Evolutionary conservation across 2,888 invertebrate species (phyloP).

Genomic region (Aradus depressus): DNA sequence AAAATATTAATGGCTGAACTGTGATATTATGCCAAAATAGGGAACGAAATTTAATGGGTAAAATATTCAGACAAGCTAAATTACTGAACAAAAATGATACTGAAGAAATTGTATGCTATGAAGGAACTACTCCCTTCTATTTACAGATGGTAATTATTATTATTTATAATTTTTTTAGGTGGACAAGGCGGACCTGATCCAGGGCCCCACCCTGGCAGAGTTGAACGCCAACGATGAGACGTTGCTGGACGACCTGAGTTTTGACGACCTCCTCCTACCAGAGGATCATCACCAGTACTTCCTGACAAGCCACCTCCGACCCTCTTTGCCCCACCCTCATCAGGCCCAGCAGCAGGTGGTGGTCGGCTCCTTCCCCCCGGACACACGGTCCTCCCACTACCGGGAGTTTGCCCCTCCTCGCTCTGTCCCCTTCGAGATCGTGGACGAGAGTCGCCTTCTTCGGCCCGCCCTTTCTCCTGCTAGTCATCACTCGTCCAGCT

Average conservation of each 20-base stretch:
- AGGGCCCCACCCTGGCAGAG: slow-evolving; percentile 73
- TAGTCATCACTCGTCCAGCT: slow-evolving; percentile 52
- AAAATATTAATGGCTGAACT: too few species aligned
- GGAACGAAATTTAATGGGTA: too few species aligned
- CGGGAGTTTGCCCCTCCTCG: slow-evolving; percentile 18
- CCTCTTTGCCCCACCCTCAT: slow-evolving; percentile 7
- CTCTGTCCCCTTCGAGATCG: slow-evolving; percentile 11
- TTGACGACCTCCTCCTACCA: slow-evolving; percentile 69
- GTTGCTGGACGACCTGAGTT: slow-evolving; percentile 69
- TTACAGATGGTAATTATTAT: too few species aligned
- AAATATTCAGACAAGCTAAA: too few species aligned
- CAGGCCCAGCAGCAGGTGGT: slow-evolving; percentile 21
- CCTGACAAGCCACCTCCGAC: not conserved
- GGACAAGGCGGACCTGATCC: slow-evolving; percentile 73
- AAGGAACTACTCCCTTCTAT: too few species aligned
- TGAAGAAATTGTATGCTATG: too few species aligned
- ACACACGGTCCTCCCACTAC: slow-evolving; percentile 26
- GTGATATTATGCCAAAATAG: too few species aligned
- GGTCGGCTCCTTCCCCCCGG: slow-evolving; percentile 35
- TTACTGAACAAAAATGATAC: too few species aligned
- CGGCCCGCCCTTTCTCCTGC: slow-evolving; percentile 46
- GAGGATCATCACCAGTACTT: slow-evolving; percentile 48
- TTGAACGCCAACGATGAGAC: slow-evolving; percentile 63
- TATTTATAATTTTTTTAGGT: slow-evolving; percentile 82
- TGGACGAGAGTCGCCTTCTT: slow-evolving; percentile 5